A percentile compares a stretch with the other conserved stretches of the same genome.
These are phyloP conservation scores for Corythucha ciliata DNA, from an alignment of 2,888 invertebrate species.

Conservation along the genomic window DNA sequence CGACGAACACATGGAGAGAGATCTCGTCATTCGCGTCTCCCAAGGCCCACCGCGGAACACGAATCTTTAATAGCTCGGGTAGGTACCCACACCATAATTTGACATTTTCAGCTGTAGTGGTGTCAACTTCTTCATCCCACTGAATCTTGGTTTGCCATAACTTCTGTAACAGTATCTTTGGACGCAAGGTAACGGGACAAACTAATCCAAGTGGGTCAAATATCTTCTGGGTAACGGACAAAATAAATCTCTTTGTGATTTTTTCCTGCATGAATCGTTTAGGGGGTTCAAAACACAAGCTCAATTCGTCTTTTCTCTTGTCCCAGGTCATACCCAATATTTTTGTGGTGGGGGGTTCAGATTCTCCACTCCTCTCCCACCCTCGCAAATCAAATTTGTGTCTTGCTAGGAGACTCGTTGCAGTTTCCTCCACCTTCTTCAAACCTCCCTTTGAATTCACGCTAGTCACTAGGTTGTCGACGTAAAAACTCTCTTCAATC, in stretches of 20 bases:
- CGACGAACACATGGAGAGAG: constrained; percentile 2
- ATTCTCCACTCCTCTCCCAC: background rate
- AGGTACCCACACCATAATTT: background rate
- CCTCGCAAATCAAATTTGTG: background rate
- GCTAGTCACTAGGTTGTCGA: constrained; percentile 7
- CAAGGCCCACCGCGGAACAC: constrained; percentile 33
- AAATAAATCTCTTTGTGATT: constrained; percentile 20
- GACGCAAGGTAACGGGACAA: constrained; percentile 5
- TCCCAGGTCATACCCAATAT: constrained; percentile 26
- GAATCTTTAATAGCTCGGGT: background rate
- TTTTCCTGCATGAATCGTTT: too few relatives aligned
- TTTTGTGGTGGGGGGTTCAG: background rate
- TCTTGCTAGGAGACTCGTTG: background rate
- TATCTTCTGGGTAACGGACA: constrained; percentile 17
- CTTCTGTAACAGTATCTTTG: constrained; percentile 17
- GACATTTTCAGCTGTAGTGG: background rate
- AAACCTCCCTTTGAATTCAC: background rate
- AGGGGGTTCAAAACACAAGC: too few relatives aligned
- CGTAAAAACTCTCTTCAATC: background rate
- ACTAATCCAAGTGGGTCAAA: constrained; percentile 21
- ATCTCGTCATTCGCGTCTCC: constrained; percentile 32
- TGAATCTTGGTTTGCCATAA: constrained; percentile 1
- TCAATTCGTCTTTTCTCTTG: constrained; percentile 31
- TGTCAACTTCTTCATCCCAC: constrained; percentile 23
- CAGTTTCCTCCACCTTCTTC: background rate